Evolutionary conservation across 1,140 invertebrate genomes (phyloP).

Genomic region (Tigriopus japonicus): DNA sequence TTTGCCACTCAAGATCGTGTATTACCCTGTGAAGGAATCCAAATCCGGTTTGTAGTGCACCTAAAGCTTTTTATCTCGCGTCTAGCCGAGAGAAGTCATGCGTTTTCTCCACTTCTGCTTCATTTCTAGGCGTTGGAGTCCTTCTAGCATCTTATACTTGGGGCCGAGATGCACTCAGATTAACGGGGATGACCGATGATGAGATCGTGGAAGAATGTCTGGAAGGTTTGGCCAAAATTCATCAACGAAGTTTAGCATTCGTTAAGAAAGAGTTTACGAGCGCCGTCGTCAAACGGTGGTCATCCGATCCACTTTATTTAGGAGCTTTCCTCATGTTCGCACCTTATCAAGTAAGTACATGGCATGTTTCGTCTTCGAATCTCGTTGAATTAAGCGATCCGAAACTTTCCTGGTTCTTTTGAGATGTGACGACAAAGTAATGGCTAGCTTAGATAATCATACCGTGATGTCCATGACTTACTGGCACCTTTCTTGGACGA

Average conservation of each 20-base stretch:
- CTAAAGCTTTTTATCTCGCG: too few relatives aligned
- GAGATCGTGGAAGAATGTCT: constrained; percentile 4
- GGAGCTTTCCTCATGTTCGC: constrained; percentile 1
- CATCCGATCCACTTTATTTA: not conserved
- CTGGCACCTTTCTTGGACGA: too few relatives aligned
- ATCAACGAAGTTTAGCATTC: not conserved
- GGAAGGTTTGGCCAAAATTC: not conserved
- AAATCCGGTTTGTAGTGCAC: not conserved
- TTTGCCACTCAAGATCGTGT: not conserved
- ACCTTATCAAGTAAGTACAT: not conserved
- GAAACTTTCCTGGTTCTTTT: too few relatives aligned
- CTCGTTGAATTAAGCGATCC: not conserved
- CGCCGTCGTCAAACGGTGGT: constrained; percentile 2
- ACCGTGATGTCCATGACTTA: too few relatives aligned
- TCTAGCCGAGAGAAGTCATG: too few relatives aligned
- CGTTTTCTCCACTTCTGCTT: not conserved
- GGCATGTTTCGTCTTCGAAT: not conserved
- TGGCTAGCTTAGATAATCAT: too few relatives aligned
- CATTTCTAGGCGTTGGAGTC: constrained; percentile 6
- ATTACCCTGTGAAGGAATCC: not conserved
- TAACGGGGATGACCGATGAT: constrained; percentile 6
- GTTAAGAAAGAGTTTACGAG: not conserved
- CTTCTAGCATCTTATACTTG: constrained; percentile 5
- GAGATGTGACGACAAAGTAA: too few relatives aligned
- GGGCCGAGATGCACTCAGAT: not conserved